Conservation (phyloP, 2,888 invertebrate genomes). For the Ormyrus rosae region DNA sequence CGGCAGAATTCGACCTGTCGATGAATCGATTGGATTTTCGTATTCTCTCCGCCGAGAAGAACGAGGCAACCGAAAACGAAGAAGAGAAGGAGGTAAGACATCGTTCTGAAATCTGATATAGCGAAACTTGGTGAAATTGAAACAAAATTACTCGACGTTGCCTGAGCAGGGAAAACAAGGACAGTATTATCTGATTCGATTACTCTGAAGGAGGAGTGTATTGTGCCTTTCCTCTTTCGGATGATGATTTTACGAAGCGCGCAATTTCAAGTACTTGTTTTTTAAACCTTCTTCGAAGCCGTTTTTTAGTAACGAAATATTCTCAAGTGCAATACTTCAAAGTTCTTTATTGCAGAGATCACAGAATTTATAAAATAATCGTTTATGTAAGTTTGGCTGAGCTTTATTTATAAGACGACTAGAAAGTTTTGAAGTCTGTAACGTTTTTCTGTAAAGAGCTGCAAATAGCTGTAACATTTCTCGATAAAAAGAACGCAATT, state of each 20-base stretch:
- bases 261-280: too few species aligned
- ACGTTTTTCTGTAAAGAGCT: too few species aligned
- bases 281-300: too few species aligned
- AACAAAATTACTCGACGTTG: constrained; percentile 25
- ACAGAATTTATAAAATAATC: too few species aligned
- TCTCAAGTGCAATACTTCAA: too few species aligned
- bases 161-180: neutral
- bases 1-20: constrained; percentile 4
- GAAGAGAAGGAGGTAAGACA: neutral
- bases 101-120: constrained; percentile 32
- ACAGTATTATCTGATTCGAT: constrained; percentile 41
- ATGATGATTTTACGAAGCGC: constrained; percentile 8
- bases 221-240: constrained; percentile 13
- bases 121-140: constrained; percentile 8
- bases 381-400: too few species aligned
- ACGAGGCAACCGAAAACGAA: neutral
- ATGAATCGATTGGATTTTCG: constrained; percentile 15
- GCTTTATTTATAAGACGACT: too few species aligned
- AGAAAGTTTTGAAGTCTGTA: too few species aligned
- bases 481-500: too few species aligned
- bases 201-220: constrained; percentile 6
- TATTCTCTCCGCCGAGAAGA: neutral
- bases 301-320: too few species aligned
- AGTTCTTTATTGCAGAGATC: too few species aligned
- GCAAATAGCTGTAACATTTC: too few species aligned